These are phyloP conservation scores for Sminthurides aquaticus DNA, from an alignment of 2,888 invertebrate genomes.

Conservation along the genomic window DNA sequence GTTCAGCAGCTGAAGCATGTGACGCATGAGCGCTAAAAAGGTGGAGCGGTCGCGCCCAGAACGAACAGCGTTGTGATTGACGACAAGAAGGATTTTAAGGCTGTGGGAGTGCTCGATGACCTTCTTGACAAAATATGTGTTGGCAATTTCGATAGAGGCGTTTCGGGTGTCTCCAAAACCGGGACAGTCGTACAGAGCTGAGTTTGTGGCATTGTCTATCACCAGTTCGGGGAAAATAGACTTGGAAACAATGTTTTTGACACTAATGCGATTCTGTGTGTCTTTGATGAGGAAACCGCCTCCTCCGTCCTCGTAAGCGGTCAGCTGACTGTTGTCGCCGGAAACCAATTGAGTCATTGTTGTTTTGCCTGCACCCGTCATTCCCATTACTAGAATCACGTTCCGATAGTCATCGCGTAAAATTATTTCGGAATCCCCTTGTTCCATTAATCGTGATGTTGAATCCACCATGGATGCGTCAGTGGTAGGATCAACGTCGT, in stretches of 20 bases:
- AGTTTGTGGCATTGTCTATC: conserved; percentile 3
- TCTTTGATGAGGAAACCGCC: conserved; percentile 14
- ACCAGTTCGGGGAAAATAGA: conserved; percentile 20
- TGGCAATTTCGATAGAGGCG: conserved; percentile 43
- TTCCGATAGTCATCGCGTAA: not conserved
- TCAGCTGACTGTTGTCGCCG: conserved; percentile 20
- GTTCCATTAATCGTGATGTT: not conserved
- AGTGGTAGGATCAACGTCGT: no score
- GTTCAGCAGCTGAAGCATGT: conserved; percentile 20
- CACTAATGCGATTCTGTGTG: conserved; percentile 6
- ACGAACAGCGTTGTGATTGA: conserved; percentile 41
- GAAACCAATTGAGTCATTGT: conserved; percentile 25
- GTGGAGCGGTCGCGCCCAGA: conserved; percentile 23
- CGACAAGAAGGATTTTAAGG: conserved; percentile 44
- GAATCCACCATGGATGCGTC: no score
- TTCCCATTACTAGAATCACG: conserved; percentile 24
- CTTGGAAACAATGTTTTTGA: conserved; percentile 7
- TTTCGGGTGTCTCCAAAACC: conserved; percentile 36
- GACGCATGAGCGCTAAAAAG: conserved; percentile 22
- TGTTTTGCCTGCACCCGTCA: conserved; percentile 28
- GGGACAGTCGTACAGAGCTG: conserved; percentile 30
- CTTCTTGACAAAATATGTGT: conserved; percentile 45
- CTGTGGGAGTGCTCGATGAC: conserved; percentile 38
- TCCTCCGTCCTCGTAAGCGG: conserved; percentile 10
- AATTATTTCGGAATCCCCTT: not conserved